A percentile compares a stretch with the other conserved stretches of the same genome.
Conservation (phyloP, 2,888 invertebrate genomes). For the Pristionchus japonicus region DNA sequence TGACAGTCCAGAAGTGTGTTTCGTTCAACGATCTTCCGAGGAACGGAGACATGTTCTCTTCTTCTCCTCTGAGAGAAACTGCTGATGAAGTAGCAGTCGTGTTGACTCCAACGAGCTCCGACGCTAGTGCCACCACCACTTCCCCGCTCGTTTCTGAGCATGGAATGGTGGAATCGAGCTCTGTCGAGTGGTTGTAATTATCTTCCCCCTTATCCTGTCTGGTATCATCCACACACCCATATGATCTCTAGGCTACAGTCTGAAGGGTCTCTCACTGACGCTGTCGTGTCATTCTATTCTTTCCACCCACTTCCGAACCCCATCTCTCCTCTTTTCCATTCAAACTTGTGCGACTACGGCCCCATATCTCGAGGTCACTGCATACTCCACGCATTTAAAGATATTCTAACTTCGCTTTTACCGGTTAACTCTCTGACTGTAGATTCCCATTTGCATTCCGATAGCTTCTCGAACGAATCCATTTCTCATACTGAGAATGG, state of each 20-base stretch:
- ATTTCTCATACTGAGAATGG: neutral
- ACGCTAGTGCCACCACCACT: slow-evolving; percentile 16
- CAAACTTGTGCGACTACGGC: slow-evolving; percentile 10
- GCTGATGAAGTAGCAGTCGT: neutral
- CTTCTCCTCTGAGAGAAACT: neutral
- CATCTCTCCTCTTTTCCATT: neutral
- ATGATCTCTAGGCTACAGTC: slow-evolving; percentile 3
- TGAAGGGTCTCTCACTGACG: neutral
- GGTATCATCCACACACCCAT: slow-evolving; percentile 1
- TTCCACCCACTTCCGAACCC: neutral
- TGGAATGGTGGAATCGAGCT: slow-evolving; percentile 54
- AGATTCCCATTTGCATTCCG: neutral
- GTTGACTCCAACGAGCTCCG: neutral
- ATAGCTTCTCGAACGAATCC: neutral
- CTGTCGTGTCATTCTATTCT: neutral
- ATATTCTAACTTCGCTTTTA: neutral
- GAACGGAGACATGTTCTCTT: neutral
- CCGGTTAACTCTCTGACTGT: neutral
- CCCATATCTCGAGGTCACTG: slow-evolving; percentile 29
- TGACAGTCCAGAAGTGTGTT: slow-evolving; percentile 29
- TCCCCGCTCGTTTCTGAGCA: slow-evolving; percentile 47
- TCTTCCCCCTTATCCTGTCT: neutral
- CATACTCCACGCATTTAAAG: neutral
- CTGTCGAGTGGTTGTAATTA: slow-evolving; percentile 60
- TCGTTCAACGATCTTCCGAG: slow-evolving; percentile 45